These are phyloP conservation scores for Conus betulinus DNA, from an alignment of 1,140 invertebrate species.

Conservation along the genomic window DNA sequence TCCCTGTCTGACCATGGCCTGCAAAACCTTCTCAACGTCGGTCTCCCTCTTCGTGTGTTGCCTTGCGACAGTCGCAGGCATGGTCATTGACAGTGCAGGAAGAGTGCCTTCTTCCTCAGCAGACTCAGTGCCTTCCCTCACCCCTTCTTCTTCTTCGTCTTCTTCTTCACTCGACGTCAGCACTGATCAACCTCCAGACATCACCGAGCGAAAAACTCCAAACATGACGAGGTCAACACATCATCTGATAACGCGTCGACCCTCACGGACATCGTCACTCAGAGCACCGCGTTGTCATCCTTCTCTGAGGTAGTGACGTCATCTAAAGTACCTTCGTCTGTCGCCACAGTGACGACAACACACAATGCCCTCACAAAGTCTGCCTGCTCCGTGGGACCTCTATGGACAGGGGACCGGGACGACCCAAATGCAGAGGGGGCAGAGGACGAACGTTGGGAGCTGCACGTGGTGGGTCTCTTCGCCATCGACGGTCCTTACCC, in stretches of 20 bases:
- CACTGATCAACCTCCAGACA: background rate
- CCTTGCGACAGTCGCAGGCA: no score
- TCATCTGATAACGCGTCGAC: background rate
- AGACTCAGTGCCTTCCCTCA: background rate
- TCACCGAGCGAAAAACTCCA: background rate
- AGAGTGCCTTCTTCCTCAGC: background rate
- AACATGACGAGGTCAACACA: background rate
- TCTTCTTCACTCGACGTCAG: background rate
- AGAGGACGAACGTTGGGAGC: background rate
- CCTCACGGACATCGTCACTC: background rate
- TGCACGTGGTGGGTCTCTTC: conserved; percentile 97
- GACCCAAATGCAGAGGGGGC: background rate
- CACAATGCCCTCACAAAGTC: background rate
- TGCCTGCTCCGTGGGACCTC: background rate
- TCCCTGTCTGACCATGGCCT: no score
- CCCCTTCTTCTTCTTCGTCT: background rate
- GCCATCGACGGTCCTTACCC: conserved; percentile 87
- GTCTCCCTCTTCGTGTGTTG: no score
- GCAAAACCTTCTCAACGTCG: no score
- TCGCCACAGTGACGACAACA: background rate
- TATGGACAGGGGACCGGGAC: background rate
- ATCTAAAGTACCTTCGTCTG: background rate
- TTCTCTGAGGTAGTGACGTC: background rate
- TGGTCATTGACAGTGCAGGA: no score
- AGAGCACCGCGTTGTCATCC: background rate